A percentile compares a stretch with the other conserved stretches of the same genome.
phyloP scores from a whole-genome alignment of 2,888 invertebrate genomes.

The Venustoraphidia nigricollis region DNA sequence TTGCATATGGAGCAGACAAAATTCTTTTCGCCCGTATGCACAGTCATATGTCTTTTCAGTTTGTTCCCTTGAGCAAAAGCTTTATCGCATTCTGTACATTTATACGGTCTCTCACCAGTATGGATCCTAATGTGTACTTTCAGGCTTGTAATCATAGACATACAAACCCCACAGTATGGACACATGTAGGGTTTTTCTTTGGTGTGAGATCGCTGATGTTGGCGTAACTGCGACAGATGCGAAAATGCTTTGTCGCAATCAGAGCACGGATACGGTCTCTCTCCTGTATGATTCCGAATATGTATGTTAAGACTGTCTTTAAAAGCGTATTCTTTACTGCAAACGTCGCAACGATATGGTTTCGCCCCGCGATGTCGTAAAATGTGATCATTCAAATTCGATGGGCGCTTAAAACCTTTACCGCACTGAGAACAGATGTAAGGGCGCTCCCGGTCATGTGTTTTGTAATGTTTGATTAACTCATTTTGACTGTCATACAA shows the following conservation, averaged over 20 bases:
- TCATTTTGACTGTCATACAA: no score
- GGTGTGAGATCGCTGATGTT: conserved; percentile 15
- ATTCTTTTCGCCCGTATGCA: conserved; percentile 16
- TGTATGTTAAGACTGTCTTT: conserved; percentile 7
- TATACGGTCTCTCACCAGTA: conserved; percentile 9
- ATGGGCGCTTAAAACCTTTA: conserved; percentile 14
- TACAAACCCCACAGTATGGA: conserved; percentile 14
- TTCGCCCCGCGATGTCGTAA: conserved; percentile 14
- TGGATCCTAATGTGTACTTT: conserved; percentile 15
- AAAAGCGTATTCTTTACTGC: conserved; percentile 14
- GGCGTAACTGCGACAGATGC: conserved; percentile 14
- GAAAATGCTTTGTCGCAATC: conserved; percentile 14
- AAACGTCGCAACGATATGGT: conserved; percentile 17
- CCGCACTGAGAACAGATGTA: conserved; percentile 13
- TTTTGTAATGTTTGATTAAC: not conserved
- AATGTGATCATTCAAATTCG: conserved; percentile 14
- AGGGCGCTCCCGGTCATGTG: conserved; percentile 13
- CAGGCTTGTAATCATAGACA: conserved; percentile 13
- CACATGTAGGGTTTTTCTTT: conserved; percentile 13
- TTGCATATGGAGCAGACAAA: conserved; percentile 31
- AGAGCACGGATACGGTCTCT: conserved; percentile 14
- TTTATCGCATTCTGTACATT: conserved; percentile 14
- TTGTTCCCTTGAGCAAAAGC: conserved; percentile 15
- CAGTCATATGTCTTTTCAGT: conserved; percentile 15
- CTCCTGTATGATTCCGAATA: conserved; percentile 14